A percentile compares a stretch with the other conserved stretches of the same genome.
Evolutionary conservation across 2,888 invertebrate genomes (phyloP).

Genomic region (Penaeus monodon): DNA sequence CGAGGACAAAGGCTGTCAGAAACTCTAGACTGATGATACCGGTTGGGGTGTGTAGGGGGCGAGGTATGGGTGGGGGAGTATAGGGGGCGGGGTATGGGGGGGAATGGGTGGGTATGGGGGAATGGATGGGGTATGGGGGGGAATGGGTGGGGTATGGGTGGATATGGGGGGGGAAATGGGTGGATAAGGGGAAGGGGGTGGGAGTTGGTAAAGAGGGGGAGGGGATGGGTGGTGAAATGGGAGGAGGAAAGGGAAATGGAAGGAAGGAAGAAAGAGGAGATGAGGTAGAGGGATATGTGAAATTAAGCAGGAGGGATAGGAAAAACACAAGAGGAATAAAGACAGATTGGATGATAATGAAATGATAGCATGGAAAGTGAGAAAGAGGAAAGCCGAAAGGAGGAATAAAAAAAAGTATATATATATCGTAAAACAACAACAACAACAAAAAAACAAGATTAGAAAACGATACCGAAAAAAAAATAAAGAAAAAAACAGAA

Average conservation of each 20-base stretch:
- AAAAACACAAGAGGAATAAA: too few relatives aligned
- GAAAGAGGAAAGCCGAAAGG: too few relatives aligned
- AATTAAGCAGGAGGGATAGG: background rate
- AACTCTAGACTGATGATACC: background rate
- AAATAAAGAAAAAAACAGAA: too few relatives aligned
- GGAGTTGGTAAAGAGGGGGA: background rate
- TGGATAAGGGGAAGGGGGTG: background rate
- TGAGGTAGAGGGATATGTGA: background rate
- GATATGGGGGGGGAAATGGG: too few relatives aligned
- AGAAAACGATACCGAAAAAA: too few relatives aligned
- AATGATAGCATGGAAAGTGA: too few relatives aligned
- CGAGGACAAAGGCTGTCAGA: background rate
- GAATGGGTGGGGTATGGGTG: too few relatives aligned
- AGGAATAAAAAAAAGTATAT: too few relatives aligned
- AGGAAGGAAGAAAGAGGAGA: background rate
- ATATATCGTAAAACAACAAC: too few relatives aligned
- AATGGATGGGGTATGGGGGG: too few relatives aligned
- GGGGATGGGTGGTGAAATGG: background rate
- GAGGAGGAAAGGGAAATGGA: constrained; percentile 10
- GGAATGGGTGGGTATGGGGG: background rate
- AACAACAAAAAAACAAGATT: too few relatives aligned
- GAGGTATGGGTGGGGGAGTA: background rate
- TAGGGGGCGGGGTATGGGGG: background rate
- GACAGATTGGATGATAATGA: background rate
- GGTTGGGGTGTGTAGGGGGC: background rate